Conservation (phyloP, 2,113 vertebrate genomes). For the Sorex fumeus region DNA sequence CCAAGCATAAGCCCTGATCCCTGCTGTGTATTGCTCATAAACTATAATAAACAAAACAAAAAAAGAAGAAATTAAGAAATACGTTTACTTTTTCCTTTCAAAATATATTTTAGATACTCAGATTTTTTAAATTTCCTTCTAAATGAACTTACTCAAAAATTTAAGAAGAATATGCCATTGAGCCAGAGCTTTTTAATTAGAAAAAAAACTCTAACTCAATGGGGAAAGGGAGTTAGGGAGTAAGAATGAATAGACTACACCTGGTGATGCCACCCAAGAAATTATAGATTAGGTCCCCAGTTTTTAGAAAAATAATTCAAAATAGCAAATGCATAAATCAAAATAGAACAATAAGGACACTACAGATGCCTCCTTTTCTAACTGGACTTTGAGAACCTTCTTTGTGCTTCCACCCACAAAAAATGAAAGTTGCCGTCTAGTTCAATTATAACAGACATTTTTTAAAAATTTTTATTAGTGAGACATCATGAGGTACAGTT, state of each 20-base stretch:
- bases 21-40: too few relatives aligned
- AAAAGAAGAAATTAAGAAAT: constrained; percentile 12
- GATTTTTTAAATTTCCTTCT: constrained; percentile 53
- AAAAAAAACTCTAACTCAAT: constrained; percentile 47
- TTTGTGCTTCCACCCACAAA: background rate
- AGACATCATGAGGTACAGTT: too few relatives aligned
- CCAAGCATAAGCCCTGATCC: too few relatives aligned
- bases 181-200: constrained; percentile 14
- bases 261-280: constrained; percentile 1
- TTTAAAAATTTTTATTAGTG: too few relatives aligned
- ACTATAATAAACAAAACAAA: background rate
- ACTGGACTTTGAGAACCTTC: constrained; percentile 46
- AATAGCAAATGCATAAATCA: constrained; percentile 51
- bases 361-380: constrained; percentile 11
- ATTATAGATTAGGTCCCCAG: too few relatives aligned
- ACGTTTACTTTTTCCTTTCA: constrained; percentile 17
- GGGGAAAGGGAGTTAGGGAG: constrained; percentile 42
- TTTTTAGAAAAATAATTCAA: constrained; percentile 45
- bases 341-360: constrained; percentile 45
- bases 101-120: constrained; percentile 10
- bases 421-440: constrained; percentile 60
- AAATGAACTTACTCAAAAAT: constrained; percentile 51
- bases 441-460: constrained; percentile 58
- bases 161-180: constrained; percentile 2
- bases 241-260: background rate